Evolutionary conservation across 2,888 invertebrate genomes (phyloP).

Genomic region (Parasteatoda lunata): DNA sequence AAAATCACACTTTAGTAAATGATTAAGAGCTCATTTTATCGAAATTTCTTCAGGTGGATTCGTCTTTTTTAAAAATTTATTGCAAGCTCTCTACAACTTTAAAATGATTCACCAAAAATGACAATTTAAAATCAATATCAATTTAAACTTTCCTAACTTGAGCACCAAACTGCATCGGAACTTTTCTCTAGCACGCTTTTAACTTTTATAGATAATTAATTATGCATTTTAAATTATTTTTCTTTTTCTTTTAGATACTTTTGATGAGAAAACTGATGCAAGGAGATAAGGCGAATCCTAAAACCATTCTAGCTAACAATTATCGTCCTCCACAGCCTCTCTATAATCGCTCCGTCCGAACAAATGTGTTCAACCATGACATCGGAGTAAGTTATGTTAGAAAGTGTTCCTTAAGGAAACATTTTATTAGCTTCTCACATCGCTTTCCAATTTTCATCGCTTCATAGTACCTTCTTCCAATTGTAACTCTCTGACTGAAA

Average conservation of each 20-base stretch:
- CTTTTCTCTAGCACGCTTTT: too few species aligned
- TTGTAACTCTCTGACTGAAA: too few species aligned
- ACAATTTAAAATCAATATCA: too few species aligned
- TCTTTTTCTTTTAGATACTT: conserved; percentile 81
- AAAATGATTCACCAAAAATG: too few species aligned
- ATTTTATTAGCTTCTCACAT: conserved; percentile 28
- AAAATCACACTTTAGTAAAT: too few species aligned
- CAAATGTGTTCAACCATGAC: conserved; percentile 82
- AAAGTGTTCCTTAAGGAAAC: conserved; percentile 15
- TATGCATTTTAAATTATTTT: not conserved
- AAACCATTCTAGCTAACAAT: conserved; percentile 94
- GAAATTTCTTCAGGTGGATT: too few species aligned
- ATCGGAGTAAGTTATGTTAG: conserved; percentile 49
- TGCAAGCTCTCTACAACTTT: too few species aligned
- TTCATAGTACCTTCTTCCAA: not conserved
- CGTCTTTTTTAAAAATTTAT: too few species aligned
- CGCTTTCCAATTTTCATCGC: conserved; percentile 31
- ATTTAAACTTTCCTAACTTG: too few species aligned
- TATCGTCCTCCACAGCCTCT: conserved; percentile 94
- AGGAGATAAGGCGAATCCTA: conserved; percentile 88
- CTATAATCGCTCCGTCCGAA: conserved; percentile 93
- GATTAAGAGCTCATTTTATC: too few species aligned
- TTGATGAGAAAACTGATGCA: conserved; percentile 89
- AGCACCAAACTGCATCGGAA: too few species aligned
- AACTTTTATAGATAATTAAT: too few species aligned